A percentile compares a stretch with the other conserved stretches of the same genome.
Conservation (phyloP, 2,888 invertebrate species). For the Ennomos erosarius region DNA sequence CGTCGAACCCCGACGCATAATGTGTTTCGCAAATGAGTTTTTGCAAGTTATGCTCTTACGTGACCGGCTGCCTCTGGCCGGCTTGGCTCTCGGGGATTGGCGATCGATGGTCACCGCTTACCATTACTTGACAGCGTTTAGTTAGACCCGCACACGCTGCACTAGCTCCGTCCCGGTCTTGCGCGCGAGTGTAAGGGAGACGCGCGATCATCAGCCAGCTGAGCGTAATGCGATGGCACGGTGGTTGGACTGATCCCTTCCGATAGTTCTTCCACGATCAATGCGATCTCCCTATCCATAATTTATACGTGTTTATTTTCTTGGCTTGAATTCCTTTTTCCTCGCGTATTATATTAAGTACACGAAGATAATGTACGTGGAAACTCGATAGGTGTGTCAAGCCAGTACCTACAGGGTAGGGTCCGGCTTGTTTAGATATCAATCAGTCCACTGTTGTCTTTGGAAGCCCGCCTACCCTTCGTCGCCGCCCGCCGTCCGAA, state of each 20-base stretch:
- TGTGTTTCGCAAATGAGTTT: slow-evolving; percentile 56
- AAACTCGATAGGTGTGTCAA: slow-evolving; percentile 1
- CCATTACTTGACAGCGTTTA: slow-evolving; percentile 37
- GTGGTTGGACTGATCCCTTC: slow-evolving; percentile 36
- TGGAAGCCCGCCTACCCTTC: slow-evolving; percentile 21
- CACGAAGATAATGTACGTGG: neutral
- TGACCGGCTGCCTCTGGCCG: slow-evolving; percentile 29
- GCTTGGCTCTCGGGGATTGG: slow-evolving; percentile 34
- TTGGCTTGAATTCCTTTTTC: neutral
- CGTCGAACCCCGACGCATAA: slow-evolving; percentile 40
- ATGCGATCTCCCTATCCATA: slow-evolving; percentile 22
- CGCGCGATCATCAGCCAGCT: slow-evolving; percentile 31
- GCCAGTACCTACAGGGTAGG: neutral
- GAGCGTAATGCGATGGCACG: slow-evolving; percentile 31
- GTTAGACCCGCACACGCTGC: slow-evolving; percentile 30
- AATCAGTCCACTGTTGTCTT: slow-evolving; percentile 35
- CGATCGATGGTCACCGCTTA: slow-evolving; percentile 44
- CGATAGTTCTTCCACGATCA: slow-evolving; percentile 34
- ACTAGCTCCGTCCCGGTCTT: slow-evolving; percentile 31
- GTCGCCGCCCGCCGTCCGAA: slow-evolving; percentile 21
- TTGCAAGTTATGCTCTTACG: slow-evolving; percentile 49
- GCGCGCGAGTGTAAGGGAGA: slow-evolving; percentile 35
- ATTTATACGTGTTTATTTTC: slow-evolving; percentile 1
- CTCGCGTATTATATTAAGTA: neutral
- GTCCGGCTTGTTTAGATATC: slow-evolving; percentile 18